Evolutionary conservation across 2,113 vertebrate species (phyloP).

Genomic region (Sinocyclocheilus anshuiensis): DNA sequence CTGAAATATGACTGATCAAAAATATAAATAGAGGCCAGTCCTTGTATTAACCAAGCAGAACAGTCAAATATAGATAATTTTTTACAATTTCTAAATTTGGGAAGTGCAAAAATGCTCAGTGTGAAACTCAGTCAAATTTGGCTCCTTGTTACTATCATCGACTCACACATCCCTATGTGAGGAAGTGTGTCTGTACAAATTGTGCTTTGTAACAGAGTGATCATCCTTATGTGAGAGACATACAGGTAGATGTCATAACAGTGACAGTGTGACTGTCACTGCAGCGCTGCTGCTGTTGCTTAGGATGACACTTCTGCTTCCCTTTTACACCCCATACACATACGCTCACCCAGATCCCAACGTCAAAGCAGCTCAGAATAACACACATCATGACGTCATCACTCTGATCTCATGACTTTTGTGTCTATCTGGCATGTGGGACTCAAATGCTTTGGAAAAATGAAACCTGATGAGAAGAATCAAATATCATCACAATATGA

Average conservation of each 20-base stretch:
- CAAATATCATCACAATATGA: background rate
- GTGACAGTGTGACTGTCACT: background rate
- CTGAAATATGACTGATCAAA: background rate
- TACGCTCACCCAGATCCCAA: background rate
- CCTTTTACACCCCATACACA: constrained; percentile 8
- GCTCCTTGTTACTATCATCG: background rate
- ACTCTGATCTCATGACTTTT: background rate
- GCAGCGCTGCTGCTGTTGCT: constrained; percentile 9
- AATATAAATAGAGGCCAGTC: background rate
- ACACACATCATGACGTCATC: background rate
- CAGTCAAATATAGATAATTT: no score
- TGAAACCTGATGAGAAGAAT: background rate
- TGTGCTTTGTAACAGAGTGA: background rate
- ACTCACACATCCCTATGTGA: background rate
- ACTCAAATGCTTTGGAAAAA: background rate
- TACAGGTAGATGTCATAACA: constrained; percentile 1
- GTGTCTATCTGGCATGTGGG: background rate
- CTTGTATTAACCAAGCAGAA: background rate
- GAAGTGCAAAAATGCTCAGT: constrained; percentile 16
- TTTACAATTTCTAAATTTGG: background rate
- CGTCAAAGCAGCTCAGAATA: background rate
- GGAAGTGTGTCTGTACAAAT: constrained; percentile 15
- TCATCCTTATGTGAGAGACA: constrained; percentile 3
- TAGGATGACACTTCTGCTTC: constrained; percentile 39
- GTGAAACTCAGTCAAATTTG: background rate